Conservation (phyloP, 2,797 vertebrate species). For the Labeo calbasu region DNA sequence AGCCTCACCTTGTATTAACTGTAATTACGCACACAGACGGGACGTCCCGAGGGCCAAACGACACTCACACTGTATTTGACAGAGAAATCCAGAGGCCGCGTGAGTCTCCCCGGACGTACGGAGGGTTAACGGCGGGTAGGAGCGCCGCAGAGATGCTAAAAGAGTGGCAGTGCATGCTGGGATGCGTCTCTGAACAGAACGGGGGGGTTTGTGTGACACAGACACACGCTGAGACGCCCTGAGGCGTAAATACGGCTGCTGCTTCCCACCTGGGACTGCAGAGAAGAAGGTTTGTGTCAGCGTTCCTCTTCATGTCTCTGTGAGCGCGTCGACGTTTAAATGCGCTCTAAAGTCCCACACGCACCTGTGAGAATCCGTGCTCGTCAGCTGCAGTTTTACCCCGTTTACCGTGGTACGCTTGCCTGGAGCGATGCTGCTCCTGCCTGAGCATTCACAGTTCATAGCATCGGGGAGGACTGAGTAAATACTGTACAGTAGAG, state of each 20-base stretch:
- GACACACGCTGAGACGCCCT: slow-evolving; percentile 14
- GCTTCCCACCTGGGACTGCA: background rate
- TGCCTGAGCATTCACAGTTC: background rate
- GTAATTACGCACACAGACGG: slow-evolving; percentile 57
- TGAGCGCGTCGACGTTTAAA: background rate
- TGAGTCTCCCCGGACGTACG: background rate
- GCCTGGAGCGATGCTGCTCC: background rate
- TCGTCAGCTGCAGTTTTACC: background rate
- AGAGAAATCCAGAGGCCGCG: slow-evolving; percentile 29
- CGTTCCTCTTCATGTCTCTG: background rate
- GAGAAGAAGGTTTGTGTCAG: slow-evolving; percentile 18
- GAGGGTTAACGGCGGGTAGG: background rate
- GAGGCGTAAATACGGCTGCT: slow-evolving; percentile 55
- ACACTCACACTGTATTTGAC: slow-evolving; percentile 60
- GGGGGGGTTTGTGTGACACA: slow-evolving; percentile 36
- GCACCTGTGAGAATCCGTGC: background rate
- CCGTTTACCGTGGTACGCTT: background rate
- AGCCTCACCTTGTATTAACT: background rate
- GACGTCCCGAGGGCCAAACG: slow-evolving; percentile 46
- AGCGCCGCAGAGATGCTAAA: background rate
- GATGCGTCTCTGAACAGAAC: background rate
- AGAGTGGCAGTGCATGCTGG: slow-evolving; percentile 21
- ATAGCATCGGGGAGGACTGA: background rate
- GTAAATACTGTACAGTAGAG: background rate
- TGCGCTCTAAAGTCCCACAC: background rate